Evolutionary conservation across 2,888 invertebrate genomes (phyloP), one percentile per base, ranked within the genome.

Genomic region (Boloria euphrosyne): DNA sequence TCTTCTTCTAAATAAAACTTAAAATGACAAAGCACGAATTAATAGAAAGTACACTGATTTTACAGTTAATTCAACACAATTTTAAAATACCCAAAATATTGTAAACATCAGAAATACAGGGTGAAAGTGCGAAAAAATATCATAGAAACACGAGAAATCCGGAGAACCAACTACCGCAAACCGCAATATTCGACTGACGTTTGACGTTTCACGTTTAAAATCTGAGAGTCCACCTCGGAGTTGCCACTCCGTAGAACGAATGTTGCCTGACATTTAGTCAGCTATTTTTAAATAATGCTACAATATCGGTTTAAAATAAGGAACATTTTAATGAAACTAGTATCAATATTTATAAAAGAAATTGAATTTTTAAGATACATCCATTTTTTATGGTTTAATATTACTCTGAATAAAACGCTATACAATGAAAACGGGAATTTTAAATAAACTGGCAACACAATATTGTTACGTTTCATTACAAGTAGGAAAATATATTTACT

Each of bases 131-230:
- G 84, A 81, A 78, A 80, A 46, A 75, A 78, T 75, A 76, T 71
- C 77, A 54, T 67, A 73, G 73, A 80, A 78, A 76, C 77, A 71
- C 62, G 75, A 72, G 78, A 76, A 78, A 74, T 68, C 59, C 65
- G 49, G 72, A 68, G 76, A 74, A 79, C 82, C 80, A 65, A 71
- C 80, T 81, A 67, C 82, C 77, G 79, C 86, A 85, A 78, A 84
- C 85, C 81, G 85, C 86, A 87, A 81, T 80, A 81, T 71, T 79
- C 77, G 81, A 88, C 87, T 87, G 86, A 84, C 84, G 77, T 76
- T 76, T 78, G n/a, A n/a, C n/a, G 22, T 22, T 22, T 22, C 22
- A 22, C 22, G 3, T 22, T 22, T 22, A 22, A 22, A 2, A 22
- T 53, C 31, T 46, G 53, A 65, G 51, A 65, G 53, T 53, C 57